These are phyloP conservation scores for Spodoptera littoralis DNA, from an alignment of 2,888 invertebrate species.

Conservation along the genomic window DNA sequence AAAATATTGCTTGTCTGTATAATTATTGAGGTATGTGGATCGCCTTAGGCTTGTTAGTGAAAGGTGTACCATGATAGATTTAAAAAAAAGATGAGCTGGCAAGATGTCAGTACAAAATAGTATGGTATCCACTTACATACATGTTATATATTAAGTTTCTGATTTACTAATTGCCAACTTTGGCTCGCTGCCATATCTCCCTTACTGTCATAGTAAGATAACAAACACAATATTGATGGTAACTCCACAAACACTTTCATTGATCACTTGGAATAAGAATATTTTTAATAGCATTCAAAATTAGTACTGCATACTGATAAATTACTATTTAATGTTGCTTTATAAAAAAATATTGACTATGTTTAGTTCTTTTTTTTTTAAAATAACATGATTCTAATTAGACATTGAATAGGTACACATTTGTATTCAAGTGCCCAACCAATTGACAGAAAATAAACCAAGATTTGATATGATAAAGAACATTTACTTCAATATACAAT, in stretches of 20 bases:
- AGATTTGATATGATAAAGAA: too few species aligned
- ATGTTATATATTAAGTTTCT: not conserved
- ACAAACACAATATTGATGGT: too few species aligned
- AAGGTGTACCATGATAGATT: conserved; percentile 20
- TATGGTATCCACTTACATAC: not conserved
- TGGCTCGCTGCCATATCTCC: not conserved
- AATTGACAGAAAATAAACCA: too few species aligned
- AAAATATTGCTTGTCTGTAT: not conserved
- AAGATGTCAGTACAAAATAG: conserved; percentile 14
- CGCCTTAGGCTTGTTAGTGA: conserved; percentile 3
- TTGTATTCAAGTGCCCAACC: too few species aligned
- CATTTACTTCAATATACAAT: too few species aligned
- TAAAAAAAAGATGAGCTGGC: conserved; percentile 48
- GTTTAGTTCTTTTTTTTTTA: too few species aligned
- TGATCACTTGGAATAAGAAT: not conserved
- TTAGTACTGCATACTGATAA: too few species aligned
- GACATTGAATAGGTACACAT: too few species aligned
- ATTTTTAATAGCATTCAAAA: not conserved
- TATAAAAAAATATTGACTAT: too few species aligned
- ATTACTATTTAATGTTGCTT: too few species aligned
- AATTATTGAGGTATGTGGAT: not conserved
- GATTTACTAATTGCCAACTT: not conserved
- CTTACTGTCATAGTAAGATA: not conserved
- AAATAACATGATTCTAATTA: too few species aligned
- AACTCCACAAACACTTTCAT: too few species aligned